Percentiles rank a stretch among this genome's conserved stretches.
phyloP scores from a whole-genome alignment of 35 echinoderm and acorn worm genomes.

The Eucidaris tribuloides region DNA sequence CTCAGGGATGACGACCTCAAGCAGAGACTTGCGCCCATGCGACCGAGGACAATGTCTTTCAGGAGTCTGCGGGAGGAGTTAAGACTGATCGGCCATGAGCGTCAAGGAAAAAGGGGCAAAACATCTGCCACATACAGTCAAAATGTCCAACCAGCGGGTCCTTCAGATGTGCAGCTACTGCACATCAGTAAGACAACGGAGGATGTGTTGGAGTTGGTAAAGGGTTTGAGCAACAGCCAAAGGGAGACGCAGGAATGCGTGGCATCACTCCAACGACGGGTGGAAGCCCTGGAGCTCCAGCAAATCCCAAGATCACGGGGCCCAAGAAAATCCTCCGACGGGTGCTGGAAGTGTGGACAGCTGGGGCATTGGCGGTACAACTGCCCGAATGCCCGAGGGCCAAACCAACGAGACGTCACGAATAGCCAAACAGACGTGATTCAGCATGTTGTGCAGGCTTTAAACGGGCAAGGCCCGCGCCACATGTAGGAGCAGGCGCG shows the following conservation, averaged over 20 bases:
- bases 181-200: neutral
- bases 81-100: neutral
- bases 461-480: conserved; percentile 9
- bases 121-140: neutral
- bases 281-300: neutral
- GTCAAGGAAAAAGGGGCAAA: neutral
- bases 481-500: neutral
- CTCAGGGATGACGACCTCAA: neutral
- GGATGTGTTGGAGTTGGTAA: neutral
- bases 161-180: neutral
- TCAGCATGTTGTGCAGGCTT: neutral
- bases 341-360: neutral
- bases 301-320: too few species aligned
- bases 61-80: neutral
- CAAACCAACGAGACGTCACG: neutral
- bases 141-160: neutral
- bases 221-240: neutral
- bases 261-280: neutral
- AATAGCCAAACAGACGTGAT: neutral
- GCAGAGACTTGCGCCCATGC: conserved; percentile 25
- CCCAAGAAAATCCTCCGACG: too few species aligned
- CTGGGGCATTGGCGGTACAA: neutral
- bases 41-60: conserved; percentile 12
- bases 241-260: neutral
- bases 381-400: neutral